Percentiles rank a stretch among this genome's conserved stretches.
Conservation (phyloP, 2,797 vertebrate genomes). For the Gobionotothen gibberifrons region DNA sequence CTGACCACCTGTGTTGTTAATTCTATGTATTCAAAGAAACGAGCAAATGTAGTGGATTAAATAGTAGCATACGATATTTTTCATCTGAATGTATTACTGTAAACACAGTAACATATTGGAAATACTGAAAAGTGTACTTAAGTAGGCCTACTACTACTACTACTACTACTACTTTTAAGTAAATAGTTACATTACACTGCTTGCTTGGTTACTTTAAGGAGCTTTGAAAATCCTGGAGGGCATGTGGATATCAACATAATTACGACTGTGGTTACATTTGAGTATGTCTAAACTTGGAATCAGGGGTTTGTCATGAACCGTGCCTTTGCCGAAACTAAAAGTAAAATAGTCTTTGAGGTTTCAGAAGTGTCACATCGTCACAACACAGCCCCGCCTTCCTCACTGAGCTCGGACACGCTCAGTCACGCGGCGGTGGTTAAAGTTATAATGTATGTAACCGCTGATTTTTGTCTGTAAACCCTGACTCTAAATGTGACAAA, state of each 20-base stretch:
- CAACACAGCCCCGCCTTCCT: constrained; percentile 9
- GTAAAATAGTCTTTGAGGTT: background rate
- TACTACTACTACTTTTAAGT: background rate
- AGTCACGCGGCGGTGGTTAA: constrained; percentile 40
- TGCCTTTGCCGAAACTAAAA: background rate
- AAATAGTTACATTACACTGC: background rate
- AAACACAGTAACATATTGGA: background rate
- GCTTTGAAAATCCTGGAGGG: background rate
- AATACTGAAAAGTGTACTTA: background rate
- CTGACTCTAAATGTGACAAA: background rate
- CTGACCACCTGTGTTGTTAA: background rate
- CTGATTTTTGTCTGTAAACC: background rate
- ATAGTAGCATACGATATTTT: background rate
- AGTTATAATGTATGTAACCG: background rate
- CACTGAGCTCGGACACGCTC: background rate
- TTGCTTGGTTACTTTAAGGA: background rate
- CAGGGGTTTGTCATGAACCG: background rate
- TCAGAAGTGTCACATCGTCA: constrained; percentile 6
- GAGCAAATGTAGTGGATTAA: background rate
- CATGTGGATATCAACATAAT: background rate
- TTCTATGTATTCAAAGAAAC: background rate
- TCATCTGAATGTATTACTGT: background rate
- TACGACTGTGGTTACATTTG: background rate
- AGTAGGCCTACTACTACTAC: background rate
- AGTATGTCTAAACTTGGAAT: background rate